Conservation (phyloP, 2,113 vertebrate genomes). For the Callaeas wilsoni region DNA sequence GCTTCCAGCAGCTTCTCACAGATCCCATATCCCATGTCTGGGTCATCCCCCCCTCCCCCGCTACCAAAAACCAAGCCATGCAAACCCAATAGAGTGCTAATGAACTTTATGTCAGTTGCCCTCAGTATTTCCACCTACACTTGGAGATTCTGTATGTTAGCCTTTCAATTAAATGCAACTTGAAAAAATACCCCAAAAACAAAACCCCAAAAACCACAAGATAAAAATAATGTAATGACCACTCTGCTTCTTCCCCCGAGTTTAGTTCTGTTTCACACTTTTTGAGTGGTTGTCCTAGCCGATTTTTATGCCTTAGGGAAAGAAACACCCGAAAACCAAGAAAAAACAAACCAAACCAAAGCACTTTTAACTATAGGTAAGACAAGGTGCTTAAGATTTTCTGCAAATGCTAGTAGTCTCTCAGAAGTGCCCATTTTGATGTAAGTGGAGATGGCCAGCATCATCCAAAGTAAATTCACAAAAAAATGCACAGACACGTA, state of each 20-base stretch:
- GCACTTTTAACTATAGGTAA: background rate
- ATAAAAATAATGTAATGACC: background rate
- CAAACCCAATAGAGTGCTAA: background rate
- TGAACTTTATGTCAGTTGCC: background rate
- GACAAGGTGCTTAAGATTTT: background rate
- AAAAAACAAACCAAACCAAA: background rate
- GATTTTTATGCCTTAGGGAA: background rate
- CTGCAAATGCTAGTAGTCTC: background rate
- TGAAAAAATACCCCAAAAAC: background rate
- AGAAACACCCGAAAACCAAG: background rate
- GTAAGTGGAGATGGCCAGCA: background rate
- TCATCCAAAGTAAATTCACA: background rate
- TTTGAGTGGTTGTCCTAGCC: background rate
- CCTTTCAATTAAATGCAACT: background rate
- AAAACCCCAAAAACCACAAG: fast-evolving
- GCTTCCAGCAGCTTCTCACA: background rate
- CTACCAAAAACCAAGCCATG: background rate
- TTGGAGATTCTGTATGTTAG: background rate
- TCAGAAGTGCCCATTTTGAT: background rate
- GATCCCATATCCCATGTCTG: background rate
- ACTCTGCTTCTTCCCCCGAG: background rate
- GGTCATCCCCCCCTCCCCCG: no score
- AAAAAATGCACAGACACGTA: background rate
- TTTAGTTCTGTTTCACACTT: background rate
- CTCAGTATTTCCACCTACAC: background rate